A percentile compares a stretch with the other conserved stretches of the same genome.
Conservation (phyloP, 2,113 vertebrate species). For the Phylloscopus trochiloides region DNA sequence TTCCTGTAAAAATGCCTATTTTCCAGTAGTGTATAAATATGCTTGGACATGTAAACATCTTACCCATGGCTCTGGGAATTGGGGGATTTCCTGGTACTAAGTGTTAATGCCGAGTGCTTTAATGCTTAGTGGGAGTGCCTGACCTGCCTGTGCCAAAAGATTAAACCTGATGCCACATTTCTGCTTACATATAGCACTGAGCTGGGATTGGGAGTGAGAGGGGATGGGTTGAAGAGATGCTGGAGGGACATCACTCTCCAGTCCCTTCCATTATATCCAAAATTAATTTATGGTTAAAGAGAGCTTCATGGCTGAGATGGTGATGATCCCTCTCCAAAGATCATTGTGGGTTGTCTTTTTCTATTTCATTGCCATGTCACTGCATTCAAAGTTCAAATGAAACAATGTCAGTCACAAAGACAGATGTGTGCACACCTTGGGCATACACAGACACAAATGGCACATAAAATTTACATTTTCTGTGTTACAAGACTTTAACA, state of each 20-base stretch:
- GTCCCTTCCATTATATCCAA: neutral
- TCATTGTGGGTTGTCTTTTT: neutral
- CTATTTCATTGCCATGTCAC: neutral
- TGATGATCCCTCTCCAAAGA: neutral
- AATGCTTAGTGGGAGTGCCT: constrained; percentile 16
- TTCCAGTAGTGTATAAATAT: neutral
- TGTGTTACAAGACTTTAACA: neutral
- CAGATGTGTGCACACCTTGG: neutral
- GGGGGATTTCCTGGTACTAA: constrained; percentile 42
- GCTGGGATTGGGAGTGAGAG: neutral
- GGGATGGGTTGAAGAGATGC: neutral
- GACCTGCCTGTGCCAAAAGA: constrained; percentile 35
- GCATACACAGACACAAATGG: neutral
- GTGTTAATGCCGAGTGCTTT: neutral
- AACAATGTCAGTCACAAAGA: neutral
- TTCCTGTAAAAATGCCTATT: neutral
- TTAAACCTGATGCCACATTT: constrained; percentile 35
- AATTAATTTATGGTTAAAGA: neutral
- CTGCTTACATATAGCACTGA: neutral
- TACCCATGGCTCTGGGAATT: neutral
- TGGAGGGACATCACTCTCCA: neutral
- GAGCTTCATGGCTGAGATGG: neutral
- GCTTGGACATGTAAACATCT: neutral
- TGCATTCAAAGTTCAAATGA: neutral
- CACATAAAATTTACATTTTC: neutral